Evolutionary conservation across 2,797 vertebrate species (phyloP).

Genomic region (Brachymystax lenok): DNA sequence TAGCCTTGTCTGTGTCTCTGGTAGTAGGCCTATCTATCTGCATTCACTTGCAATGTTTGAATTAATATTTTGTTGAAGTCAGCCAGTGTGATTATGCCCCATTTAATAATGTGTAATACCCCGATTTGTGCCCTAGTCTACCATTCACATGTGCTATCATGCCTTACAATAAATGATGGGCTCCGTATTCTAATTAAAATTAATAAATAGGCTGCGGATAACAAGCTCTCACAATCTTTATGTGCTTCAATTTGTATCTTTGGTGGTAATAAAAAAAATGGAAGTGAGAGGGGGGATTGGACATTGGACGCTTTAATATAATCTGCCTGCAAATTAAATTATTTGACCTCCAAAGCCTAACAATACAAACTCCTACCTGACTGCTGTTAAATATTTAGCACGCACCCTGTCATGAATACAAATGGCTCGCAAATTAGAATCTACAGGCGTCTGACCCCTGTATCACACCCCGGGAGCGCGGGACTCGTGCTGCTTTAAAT

Average conservation of each 20-base stretch:
- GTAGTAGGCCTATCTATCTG: constrained; percentile 20
- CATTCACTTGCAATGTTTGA: constrained; percentile 51
- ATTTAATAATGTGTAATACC: constrained; percentile 58
- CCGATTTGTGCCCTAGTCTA: constrained; percentile 50
- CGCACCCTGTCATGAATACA: constrained; percentile 95
- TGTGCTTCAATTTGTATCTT: constrained; percentile 65
- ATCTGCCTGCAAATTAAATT: constrained; percentile 97
- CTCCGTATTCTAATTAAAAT: constrained; percentile 73
- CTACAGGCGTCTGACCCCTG: constrained; percentile 95
- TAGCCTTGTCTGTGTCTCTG: neutral
- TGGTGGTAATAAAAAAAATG: constrained; percentile 72
- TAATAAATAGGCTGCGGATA: constrained; percentile 70
- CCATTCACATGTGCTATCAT: constrained; percentile 38
- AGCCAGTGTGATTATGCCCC: constrained; percentile 46
- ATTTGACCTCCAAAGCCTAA: constrained; percentile 90
- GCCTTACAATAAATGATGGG: constrained; percentile 59
- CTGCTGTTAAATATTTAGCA: constrained; percentile 96
- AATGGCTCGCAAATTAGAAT: constrained; percentile 97
- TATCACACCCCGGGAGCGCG: constrained; percentile 86
- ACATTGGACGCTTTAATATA: constrained; percentile 89
- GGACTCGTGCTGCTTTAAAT: constrained; percentile 86
- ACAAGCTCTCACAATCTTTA: constrained; percentile 65
- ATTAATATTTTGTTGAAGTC: constrained; percentile 56
- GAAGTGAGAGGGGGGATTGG: constrained; percentile 81
- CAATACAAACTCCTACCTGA: constrained; percentile 86